These are phyloP conservation scores for Serranus cabrilla DNA, from an alignment of 2,797 vertebrate species.

Conservation along the genomic window DNA sequence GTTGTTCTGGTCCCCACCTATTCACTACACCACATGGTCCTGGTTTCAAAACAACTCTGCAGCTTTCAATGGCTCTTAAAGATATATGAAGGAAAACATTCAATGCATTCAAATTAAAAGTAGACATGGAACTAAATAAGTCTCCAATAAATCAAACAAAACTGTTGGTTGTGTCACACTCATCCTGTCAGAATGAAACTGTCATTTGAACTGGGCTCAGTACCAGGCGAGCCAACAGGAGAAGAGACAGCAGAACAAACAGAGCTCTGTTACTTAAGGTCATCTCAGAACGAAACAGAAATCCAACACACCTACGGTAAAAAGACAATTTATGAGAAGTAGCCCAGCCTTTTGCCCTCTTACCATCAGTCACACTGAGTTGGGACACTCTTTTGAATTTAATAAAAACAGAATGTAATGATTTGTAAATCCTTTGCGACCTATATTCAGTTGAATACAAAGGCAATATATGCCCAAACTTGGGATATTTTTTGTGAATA, in stretches of 20 bases:
- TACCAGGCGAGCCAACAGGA: not conserved
- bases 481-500: too few species aligned
- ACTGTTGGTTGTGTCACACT: not conserved
- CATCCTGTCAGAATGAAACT: constrained; percentile 16
- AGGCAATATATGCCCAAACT: too few species aligned
- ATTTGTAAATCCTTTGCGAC: not conserved
- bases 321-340: not conserved
- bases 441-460: too few species aligned
- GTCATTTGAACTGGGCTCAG: not conserved
- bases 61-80: not conserved
- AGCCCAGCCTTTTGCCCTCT: not conserved
- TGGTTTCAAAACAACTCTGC: not conserved
- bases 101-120: not conserved
- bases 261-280: not conserved
- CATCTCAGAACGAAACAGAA: constrained; percentile 44
- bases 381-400: too few species aligned
- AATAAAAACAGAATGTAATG: not conserved
- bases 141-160: not conserved
- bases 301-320: not conserved
- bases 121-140: not conserved
- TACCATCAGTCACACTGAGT: not conserved
- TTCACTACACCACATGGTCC: not conserved
- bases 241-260: constrained; percentile 5
- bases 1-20: not conserved
- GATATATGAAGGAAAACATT: not conserved